Evolutionary conservation across 1,140 invertebrate species (phyloP), one percentile per base, ranked within the genome.

Genomic region (Drosophila kikkawai): DNA sequence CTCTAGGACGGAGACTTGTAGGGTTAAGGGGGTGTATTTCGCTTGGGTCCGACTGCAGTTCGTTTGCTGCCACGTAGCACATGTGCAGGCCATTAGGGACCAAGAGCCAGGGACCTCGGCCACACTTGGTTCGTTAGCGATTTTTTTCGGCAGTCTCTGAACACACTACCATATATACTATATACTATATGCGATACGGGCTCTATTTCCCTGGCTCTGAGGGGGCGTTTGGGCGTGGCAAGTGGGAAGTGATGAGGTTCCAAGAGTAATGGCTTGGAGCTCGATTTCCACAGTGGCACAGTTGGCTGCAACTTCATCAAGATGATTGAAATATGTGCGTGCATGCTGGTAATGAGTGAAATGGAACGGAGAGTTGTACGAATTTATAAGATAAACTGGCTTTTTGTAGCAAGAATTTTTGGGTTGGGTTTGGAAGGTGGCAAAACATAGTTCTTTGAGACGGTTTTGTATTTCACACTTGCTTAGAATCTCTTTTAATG

Each of bases 81-180:
- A 87, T 87, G 83, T 87, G 84, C 77, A 82, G 69, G 80, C 83
- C 83, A 87, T 87, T 87, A 87, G 83, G 83, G 83, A 87, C 61
- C 73, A 26, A 39, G 65, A 77, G 26, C 57, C 74, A 59, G 69
- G 69, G 55, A 74, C 66, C 70, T 51, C 74, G 65, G 66, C 75
- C 82, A 80, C 84, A 80, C 80, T 87, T 88, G 84, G 84, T 87
- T 87, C 83, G 83, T 87, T 87, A 87, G 83, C 83, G 83, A 73
- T 83, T 88, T 87, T 87, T 80, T 82, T 51, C 45, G 57, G 55
- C 48, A 57, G 29, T 58, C 44, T 15, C 53, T 22, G 2, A 29
- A 34, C 34, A 34, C 51, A 47, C 44, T 51, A 47, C 17, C 32
- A 22, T 26, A 61, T 47, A 47, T 26, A 59, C 56, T 42, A 57